Evolutionary conservation across 1,140 invertebrate genomes (phyloP).

Genomic region (Protaetia brevitarsis): DNA sequence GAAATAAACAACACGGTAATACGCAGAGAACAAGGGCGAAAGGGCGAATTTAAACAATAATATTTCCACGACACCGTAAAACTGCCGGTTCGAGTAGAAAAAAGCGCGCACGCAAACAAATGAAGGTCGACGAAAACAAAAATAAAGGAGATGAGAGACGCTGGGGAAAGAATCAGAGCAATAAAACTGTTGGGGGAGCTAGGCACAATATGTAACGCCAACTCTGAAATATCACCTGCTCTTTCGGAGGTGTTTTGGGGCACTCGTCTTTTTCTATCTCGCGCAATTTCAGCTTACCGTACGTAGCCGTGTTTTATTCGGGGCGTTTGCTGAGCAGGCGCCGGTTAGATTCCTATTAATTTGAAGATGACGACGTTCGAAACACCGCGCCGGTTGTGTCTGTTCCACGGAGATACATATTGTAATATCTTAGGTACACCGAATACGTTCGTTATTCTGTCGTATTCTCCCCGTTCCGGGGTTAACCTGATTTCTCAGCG

Average conservation of each 20-base stretch:
- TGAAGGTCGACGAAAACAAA: neutral
- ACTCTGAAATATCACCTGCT: neutral
- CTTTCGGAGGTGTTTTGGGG: neutral
- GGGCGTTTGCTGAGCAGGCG: neutral
- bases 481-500: neutral
- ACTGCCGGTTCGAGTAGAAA: too few species aligned
- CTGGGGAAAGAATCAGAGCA: neutral
- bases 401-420: neutral
- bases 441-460: neutral
- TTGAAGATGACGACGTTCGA: constrained; percentile 14
- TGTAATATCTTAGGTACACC: neutral
- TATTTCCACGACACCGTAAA: too few species aligned
- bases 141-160: neutral
- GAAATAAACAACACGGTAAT: too few species aligned
- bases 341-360: neutral
- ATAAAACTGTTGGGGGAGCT: neutral
- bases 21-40: too few species aligned
- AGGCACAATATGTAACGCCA: neutral
- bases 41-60: too few species aligned
- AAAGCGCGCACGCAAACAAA: neutral
- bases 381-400: neutral
- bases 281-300: too few species aligned
- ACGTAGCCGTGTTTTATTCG: neutral
- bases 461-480: neutral
- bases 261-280: neutral